Evolutionary conservation across 2,888 invertebrate species (phyloP).

Genomic region (Micoletzkya japonica): DNA sequence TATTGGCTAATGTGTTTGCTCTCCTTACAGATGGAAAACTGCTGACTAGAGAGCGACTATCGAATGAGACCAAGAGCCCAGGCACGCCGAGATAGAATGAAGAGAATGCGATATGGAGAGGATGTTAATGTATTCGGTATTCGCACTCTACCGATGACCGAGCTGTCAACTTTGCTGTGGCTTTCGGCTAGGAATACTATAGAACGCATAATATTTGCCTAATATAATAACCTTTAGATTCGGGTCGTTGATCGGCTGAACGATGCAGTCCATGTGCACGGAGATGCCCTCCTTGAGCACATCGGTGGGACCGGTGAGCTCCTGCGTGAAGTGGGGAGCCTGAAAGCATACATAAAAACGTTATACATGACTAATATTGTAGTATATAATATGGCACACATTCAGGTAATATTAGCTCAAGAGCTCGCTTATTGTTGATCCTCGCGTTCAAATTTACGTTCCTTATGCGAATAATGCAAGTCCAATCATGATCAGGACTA

Average conservation of each 20-base stretch:
- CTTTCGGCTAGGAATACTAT: too few species aligned
- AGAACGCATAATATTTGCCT: background rate
- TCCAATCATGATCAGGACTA: too few species aligned
- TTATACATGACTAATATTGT: too few species aligned
- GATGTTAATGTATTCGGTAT: too few species aligned
- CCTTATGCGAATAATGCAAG: too few species aligned
- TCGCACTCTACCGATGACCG: too few species aligned
- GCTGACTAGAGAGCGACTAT: background rate
- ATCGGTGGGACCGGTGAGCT: conserved; percentile 79
- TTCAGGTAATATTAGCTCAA: too few species aligned
- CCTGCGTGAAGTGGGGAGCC: conserved; percentile 82
- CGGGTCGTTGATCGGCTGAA: conserved; percentile 91
- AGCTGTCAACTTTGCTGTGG: too few species aligned
- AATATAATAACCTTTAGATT: conserved; percentile 76
- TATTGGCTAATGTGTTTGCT: too few species aligned
- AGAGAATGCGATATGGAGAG: background rate
- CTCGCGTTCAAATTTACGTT: too few species aligned
- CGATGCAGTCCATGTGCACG: conserved; percentile 75
- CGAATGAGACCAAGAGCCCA: background rate
- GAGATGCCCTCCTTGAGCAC: conserved; percentile 71
- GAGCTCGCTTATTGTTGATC: too few species aligned
- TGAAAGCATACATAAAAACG: background rate
- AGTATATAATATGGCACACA: too few species aligned
- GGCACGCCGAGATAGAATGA: background rate
- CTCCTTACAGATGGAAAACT: background rate